Conservation (phyloP, 2,888 invertebrate species). For the Drosophila aldrichi region DNA sequence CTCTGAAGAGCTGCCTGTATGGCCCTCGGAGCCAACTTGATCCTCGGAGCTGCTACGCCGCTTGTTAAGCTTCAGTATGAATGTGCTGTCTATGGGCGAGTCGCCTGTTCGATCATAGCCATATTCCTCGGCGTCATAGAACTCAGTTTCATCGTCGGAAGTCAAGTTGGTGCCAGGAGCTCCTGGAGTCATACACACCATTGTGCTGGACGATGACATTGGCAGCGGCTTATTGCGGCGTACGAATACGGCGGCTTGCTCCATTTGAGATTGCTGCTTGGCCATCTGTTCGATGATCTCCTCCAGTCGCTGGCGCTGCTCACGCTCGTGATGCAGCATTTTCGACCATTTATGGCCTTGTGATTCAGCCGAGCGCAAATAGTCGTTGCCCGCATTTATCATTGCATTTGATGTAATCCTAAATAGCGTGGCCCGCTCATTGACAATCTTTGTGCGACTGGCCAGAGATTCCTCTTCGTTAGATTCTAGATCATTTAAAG, state of each 20-base stretch:
- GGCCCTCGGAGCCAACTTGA: slow-evolving; percentile 80
- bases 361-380: slow-evolving; percentile 94
- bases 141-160: slow-evolving; percentile 91
- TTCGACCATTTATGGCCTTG: slow-evolving; percentile 97
- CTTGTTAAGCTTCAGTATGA: slow-evolving; percentile 88
- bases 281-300: slow-evolving; percentile 99
- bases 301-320: slow-evolving; percentile 95
- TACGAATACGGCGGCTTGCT: slow-evolving; percentile 91
- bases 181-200: slow-evolving; percentile 25
- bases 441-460: slow-evolving; percentile 94
- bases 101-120: slow-evolving; percentile 53
- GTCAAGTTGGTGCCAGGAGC: slow-evolving; percentile 76
- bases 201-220: slow-evolving; percentile 45
- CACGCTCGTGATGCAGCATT: slow-evolving; percentile 96
- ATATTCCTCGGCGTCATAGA: slow-evolving; percentile 89
- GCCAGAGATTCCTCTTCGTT: slow-evolving; percentile 89
- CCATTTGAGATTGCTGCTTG: slow-evolving; percentile 97
- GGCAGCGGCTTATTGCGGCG: slow-evolving; percentile 72
- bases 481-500: slow-evolving; percentile 91
- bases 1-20: slow-evolving; percentile 86
- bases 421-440: slow-evolving; percentile 97
- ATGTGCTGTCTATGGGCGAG: slow-evolving; percentile 79
- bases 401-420: slow-evolving; percentile 98
- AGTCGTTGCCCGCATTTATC: slow-evolving; percentile 98
- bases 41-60: slow-evolving; percentile 74